Percentiles rank a stretch among this genome's conserved stretches.
Evolutionary conservation across 2,113 vertebrate species (phyloP).

Genomic region (Chrysochloris asiatica): DNA sequence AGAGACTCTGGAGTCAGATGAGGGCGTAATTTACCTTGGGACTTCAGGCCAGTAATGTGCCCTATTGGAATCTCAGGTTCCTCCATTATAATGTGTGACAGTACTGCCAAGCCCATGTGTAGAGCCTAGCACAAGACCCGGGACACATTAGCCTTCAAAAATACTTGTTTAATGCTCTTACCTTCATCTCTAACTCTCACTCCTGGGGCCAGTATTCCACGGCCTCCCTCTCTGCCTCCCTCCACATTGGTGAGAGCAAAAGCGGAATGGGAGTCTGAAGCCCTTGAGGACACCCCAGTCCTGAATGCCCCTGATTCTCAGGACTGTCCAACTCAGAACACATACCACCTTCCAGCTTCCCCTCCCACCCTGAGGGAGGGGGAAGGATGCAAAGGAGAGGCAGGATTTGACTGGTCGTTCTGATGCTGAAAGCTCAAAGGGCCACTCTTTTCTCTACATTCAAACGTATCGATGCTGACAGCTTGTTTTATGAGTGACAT

Average conservation of each 20-base stretch:
- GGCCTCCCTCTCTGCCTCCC: background rate
- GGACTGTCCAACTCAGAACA: background rate
- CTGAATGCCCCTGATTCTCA: background rate
- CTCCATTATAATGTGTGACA: background rate
- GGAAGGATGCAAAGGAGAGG: accelerated
- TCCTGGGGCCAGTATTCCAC: background rate
- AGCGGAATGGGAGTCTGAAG: background rate
- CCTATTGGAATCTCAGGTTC: background rate
- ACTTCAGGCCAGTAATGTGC: background rate
- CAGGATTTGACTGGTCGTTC: background rate
- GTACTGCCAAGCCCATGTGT: background rate
- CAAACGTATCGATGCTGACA: background rate
- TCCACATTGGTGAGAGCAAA: background rate
- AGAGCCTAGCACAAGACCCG: background rate
- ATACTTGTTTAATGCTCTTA: no score
- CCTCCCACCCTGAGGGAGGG: background rate
- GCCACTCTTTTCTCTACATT: background rate
- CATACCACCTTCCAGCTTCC: background rate
- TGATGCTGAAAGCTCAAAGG: background rate
- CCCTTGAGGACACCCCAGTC: background rate
- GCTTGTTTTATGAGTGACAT: background rate
- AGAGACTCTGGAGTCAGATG: background rate
- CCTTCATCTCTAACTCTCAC: background rate
- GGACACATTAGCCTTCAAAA: background rate
- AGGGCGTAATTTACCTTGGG: background rate